These are phyloP conservation scores for Myrmophylax atrothorax DNA, from an alignment of 2,113 vertebrate genomes.

Conservation along the genomic window DNA sequence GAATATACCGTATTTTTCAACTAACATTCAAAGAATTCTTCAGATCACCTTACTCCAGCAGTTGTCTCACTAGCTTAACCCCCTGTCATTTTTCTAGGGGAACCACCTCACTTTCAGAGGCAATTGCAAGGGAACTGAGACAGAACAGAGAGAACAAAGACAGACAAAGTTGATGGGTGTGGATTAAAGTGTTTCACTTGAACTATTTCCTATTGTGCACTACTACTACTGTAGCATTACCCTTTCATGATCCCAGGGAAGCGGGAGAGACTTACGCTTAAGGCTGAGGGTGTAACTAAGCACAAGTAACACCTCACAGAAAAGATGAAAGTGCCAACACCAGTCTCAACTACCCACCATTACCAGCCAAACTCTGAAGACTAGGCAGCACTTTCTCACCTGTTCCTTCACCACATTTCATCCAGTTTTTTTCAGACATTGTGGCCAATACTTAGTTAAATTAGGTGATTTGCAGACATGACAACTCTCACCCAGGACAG, in stretches of 20 bases:
- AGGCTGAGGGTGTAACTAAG: neutral
- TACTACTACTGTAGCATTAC: neutral
- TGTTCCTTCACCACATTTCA: neutral
- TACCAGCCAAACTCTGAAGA: neutral
- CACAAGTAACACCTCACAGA: neutral
- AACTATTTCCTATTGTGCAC: neutral
- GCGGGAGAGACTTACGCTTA: neutral
- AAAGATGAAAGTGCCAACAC: neutral
- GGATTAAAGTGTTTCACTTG: neutral
- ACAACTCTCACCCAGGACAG: neutral
- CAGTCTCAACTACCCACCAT: neutral
- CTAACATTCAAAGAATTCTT: neutral
- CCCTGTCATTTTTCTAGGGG: neutral
- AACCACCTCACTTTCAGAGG: neutral
- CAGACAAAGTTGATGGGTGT: accelerated
- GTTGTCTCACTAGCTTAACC: neutral
- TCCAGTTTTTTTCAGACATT: neutral
- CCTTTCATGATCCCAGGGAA: neutral
- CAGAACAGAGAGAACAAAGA: neutral
- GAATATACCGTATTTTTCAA: neutral
- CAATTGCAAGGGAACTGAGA: neutral
- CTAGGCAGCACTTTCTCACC: neutral
- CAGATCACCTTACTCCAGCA: neutral
- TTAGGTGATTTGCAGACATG: neutral
- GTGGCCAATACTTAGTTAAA: neutral